Base-by-base conservation (phyloP, 2,113 vertebrate species). In the Chrysochloris asiatica region DNA sequence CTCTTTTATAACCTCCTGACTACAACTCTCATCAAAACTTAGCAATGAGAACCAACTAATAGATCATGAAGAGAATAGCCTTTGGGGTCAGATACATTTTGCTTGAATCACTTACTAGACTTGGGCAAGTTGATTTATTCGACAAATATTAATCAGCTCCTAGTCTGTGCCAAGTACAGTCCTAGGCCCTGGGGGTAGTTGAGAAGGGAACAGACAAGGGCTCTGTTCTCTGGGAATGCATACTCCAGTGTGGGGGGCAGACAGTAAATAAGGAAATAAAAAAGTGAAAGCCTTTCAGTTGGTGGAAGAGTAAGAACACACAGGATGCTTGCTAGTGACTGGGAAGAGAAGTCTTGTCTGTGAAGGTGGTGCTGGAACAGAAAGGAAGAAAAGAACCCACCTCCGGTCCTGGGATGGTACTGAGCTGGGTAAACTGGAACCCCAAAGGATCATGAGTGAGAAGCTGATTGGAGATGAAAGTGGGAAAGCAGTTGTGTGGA, bases 1-100 rank as follows among this genome's bases (percentile, higher is more conserved):
- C 36, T 87, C 56, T 86, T 86, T 93, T 86, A 89, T 86, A 90
- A 91, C 33, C 56, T 85, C 61, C 21, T 83, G 33, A 73, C 90
- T 91, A 89, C 83, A 92, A 82, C 5, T 19, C 87, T 88, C 59
- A 67, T 86, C 75, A 88, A 84, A 88, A 54, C 43, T 82, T 65
- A 71, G 59, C 36, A 71, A 41, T 13, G 50, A 94, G 82, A 91
- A 71, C 43, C 54, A 69, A 28, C 79, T 90, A 45, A 85, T 4
- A 41, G 80, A 33, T 33, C 50, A 11, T 30, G 38, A 69, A 75
- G 50, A 92, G 24, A 47, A n/a, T 19, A 52, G 17, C 19, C 45
- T 73, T n/a, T n/a, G 52, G 89, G 33, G 45, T 59, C 36, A 63
- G 19, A 38, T 86, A 21, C 26, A 11, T 87, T 89, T 50, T 86